Conservation (phyloP, 1,140 invertebrate genomes). For the Nixonia krombeini region DNA sequence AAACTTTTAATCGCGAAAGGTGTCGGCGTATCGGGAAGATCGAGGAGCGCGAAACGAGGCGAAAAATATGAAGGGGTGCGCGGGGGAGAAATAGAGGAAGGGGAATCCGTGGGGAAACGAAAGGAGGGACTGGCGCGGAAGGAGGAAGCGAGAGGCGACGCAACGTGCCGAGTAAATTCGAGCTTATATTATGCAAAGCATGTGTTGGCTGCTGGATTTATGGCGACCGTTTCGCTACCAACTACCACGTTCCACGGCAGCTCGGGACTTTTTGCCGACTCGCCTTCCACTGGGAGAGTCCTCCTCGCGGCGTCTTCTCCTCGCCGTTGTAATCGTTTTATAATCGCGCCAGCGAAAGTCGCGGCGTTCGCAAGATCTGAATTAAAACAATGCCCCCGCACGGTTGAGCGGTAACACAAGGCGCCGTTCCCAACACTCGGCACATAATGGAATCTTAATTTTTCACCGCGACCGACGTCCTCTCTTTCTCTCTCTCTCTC, state of each 20-base stretch:
- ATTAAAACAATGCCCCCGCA: too few species aligned
- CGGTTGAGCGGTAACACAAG: neutral
- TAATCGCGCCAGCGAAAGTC: too few species aligned
- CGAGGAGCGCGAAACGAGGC: too few species aligned
- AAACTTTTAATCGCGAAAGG: conserved; percentile 1
- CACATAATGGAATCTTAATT: conserved; percentile 21
- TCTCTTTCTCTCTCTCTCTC: too few species aligned
- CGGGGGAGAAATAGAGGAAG: conserved; percentile 25
- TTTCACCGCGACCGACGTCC: too few species aligned
- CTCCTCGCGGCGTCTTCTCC: conserved; percentile 11
- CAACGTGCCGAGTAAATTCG: conserved; percentile 44
- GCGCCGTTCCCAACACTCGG: neutral
- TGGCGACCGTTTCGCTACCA: conserved; percentile 63
- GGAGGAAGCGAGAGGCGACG: conserved; percentile 49
- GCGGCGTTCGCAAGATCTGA: too few species aligned
- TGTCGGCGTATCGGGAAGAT: too few species aligned
- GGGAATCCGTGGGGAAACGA: conserved; percentile 22
- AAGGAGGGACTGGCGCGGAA: conserved; percentile 26
- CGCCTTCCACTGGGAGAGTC: conserved; percentile 8
- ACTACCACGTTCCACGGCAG: conserved; percentile 45
- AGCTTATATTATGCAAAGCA: conserved; percentile 71
- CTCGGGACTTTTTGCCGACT: conserved; percentile 50
- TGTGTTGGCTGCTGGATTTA: conserved; percentile 67
- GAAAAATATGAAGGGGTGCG: conserved; percentile 16
- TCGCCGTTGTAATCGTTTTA: conserved; percentile 14